Conservation (phyloP, 2,888 invertebrate genomes). For the Sinodicranocentrus sp. region DNA sequence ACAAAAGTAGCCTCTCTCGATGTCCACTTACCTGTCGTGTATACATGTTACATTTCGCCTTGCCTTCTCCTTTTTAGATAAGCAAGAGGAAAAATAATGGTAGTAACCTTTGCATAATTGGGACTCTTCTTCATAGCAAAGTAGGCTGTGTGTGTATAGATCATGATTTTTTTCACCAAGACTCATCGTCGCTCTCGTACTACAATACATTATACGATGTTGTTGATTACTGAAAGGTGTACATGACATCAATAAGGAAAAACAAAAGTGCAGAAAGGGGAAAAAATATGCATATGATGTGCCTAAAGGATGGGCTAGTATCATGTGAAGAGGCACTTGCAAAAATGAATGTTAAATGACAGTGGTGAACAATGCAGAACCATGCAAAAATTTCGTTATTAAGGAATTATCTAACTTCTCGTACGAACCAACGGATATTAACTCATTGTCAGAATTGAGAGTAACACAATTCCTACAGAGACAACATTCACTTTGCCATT, state of each 20-base stretch:
- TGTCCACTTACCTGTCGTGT: too few relatives aligned
- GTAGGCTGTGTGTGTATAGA: slow-evolving; percentile 26
- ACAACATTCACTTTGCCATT: slow-evolving; percentile 51
- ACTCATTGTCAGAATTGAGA: slow-evolving; percentile 48
- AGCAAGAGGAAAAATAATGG: neutral
- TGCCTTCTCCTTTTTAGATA: slow-evolving; percentile 32
- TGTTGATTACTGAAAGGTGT: too few relatives aligned
- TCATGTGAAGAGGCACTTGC: too few relatives aligned
- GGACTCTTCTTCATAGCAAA: slow-evolving; percentile 30
- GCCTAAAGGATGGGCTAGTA: too few relatives aligned
- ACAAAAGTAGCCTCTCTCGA: neutral
- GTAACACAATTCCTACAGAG: slow-evolving; percentile 40
- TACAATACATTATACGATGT: neutral
- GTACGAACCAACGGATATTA: slow-evolving; percentile 63
- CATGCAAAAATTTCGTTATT: slow-evolving; percentile 57
- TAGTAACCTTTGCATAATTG: slow-evolving; percentile 58
- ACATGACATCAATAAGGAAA: slow-evolving; percentile 21
- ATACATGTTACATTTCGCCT: too few relatives aligned
- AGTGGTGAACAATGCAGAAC: slow-evolving; percentile 26
- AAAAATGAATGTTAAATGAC: too few relatives aligned
- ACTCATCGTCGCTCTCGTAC: neutral
- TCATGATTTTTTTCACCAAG: slow-evolving; percentile 23
- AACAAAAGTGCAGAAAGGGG: too few relatives aligned
- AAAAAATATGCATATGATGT: too few relatives aligned
- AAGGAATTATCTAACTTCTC: slow-evolving; percentile 66